phyloP scores from a whole-genome alignment of 2,888 invertebrate species.

The Crossocerus cetratus region DNA sequence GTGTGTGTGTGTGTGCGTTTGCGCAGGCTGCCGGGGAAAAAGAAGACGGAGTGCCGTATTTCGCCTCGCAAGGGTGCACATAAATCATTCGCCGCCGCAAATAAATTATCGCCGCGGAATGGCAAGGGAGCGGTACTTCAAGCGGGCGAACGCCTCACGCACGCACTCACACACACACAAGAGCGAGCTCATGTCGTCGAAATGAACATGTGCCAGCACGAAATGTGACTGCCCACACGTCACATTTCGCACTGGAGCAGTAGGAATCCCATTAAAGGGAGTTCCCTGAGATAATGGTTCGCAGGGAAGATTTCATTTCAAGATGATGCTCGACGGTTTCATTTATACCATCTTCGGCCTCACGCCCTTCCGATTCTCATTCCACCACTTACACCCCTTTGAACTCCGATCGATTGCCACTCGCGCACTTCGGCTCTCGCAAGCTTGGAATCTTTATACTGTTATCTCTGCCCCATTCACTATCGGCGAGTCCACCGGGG shows the following conservation, averaged over 20 bases:
- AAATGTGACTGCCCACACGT: not conserved
- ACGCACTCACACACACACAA: no score
- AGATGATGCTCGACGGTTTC: not conserved
- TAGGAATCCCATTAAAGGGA: not conserved
- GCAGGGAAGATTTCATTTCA: constrained; percentile 3
- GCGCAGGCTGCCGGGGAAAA: not conserved
- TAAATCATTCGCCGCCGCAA: constrained; percentile 25
- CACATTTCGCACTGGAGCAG: not conserved
- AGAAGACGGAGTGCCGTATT: constrained; percentile 1
- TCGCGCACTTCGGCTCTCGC: constrained; percentile 14
- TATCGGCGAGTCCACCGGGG: constrained; percentile 3
- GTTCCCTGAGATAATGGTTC: not conserved
- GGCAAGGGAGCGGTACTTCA: constrained; percentile 22
- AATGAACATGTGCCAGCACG: no score
- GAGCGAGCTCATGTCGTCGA: no score
- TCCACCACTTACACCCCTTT: not conserved
- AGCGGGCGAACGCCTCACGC: not conserved
- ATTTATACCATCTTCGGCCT: not conserved
- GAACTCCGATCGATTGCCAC: constrained; percentile 23
- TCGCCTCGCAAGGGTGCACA: constrained; percentile 12
- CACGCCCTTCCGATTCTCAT: not conserved
- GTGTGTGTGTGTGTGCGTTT: not conserved
- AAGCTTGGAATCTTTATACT: constrained; percentile 3
- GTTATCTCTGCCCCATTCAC: not conserved
- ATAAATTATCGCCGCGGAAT: constrained; percentile 25